Percentiles rank a stretch among this genome's conserved stretches.
Conservation (phyloP, 2,113 vertebrate species). For the Ginglymostoma cirratum region DNA sequence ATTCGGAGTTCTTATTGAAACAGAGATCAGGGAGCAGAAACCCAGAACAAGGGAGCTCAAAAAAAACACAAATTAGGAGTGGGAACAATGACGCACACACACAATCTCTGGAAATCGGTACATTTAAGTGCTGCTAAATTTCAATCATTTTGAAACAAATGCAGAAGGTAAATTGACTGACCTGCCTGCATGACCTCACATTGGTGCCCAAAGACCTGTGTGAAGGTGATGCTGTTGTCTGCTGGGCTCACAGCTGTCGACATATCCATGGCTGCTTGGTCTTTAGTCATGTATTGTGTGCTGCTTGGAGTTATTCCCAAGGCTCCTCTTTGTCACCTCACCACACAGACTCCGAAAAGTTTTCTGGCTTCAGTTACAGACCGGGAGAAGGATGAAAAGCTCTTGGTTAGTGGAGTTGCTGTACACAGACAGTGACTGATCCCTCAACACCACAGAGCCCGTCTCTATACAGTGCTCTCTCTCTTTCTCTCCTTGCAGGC, state of each 20-base stretch:
- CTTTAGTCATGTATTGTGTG: neutral
- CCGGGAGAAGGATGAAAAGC: neutral
- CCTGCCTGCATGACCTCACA: slow-evolving; percentile 22
- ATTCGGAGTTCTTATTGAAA: neutral
- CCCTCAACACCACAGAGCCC: neutral
- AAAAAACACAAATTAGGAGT: neutral
- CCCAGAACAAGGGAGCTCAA: neutral
- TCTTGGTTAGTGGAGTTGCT: neutral
- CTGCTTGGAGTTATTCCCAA: neutral
- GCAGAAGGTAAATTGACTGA: neutral
- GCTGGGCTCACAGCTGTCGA: neutral
- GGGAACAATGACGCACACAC: neutral
- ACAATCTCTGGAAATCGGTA: neutral
- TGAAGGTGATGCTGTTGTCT: neutral
- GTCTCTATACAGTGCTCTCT: neutral
- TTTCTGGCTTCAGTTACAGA: neutral
- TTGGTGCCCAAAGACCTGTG: neutral
- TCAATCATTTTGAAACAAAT: neutral
- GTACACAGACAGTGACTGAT: neutral
- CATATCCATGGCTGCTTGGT: neutral
- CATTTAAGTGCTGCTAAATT: neutral
- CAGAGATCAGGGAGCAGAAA: neutral
- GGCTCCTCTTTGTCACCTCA: neutral
- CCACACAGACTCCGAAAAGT: neutral
- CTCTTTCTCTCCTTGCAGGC: neutral